These are phyloP conservation scores for Palaemon carinicauda DNA, from an alignment of 1,140 invertebrate genomes.

Conservation along the genomic window DNA sequence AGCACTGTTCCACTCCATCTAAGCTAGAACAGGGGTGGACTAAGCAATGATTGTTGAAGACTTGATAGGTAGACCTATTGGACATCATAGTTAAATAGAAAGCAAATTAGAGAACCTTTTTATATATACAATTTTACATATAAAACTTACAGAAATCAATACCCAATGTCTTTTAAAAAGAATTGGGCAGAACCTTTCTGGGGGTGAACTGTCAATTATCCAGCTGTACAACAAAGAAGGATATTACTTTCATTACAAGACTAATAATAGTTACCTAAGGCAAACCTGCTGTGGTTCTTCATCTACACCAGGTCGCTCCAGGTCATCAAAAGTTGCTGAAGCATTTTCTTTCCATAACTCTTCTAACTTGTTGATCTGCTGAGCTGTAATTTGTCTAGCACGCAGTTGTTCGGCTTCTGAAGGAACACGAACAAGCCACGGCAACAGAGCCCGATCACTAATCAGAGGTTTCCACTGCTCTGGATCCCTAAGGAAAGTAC, in stretches of 20 bases:
- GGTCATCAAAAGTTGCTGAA: conserved; percentile 92
- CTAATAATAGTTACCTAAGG: conserved; percentile 70
- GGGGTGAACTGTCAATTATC: too few species aligned
- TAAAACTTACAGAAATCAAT: too few species aligned
- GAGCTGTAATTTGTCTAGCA: conserved; percentile 93
- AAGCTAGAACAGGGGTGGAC: too few species aligned
- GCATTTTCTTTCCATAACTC: conserved; percentile 99
- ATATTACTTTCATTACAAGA: neutral
- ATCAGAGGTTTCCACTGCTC: conserved; percentile 99
- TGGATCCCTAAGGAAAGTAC: conserved; percentile 75
- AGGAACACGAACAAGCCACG: conserved; percentile 96
- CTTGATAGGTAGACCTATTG: too few species aligned
- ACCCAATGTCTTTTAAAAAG: too few species aligned
- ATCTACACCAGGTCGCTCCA: conserved; percentile 97
- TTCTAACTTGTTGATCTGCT: conserved; percentile 97
- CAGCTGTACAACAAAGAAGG: too few species aligned
- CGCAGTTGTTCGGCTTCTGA: conserved; percentile 94
- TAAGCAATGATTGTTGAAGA: too few species aligned
- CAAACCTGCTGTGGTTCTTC: conserved; percentile 96
- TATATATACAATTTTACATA: too few species aligned
- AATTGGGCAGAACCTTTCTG: neutral
- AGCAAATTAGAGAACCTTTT: too few species aligned
- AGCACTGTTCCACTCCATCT: too few species aligned
- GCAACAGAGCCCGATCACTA: conserved; percentile 91
- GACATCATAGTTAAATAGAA: too few species aligned